These are phyloP conservation scores for Chironomus riparius DNA, from an alignment of 2,888 invertebrate genomes.

Conservation along the genomic window DNA sequence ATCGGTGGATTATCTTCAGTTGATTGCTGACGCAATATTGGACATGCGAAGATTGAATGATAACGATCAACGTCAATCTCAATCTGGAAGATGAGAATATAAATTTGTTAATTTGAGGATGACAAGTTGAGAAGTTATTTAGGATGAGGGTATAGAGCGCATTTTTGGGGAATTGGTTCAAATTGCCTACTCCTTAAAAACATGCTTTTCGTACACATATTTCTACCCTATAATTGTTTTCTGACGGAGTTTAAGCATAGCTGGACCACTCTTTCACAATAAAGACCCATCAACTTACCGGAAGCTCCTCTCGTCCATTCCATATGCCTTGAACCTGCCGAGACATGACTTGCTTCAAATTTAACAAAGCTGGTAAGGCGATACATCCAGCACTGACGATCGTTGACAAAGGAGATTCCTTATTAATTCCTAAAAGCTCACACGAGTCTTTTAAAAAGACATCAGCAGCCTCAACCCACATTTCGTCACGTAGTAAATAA, in stretches of 20 bases:
- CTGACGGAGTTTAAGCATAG: neutral
- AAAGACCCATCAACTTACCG: conserved; percentile 50
- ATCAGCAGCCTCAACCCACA: conserved; percentile 66
- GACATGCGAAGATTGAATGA: conserved; percentile 98
- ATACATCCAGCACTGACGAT: conserved; percentile 88
- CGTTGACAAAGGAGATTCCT: conserved; percentile 82
- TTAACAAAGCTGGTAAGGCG: conserved; percentile 87
- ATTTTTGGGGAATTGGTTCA: neutral
- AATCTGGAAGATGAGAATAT: conserved; percentile 52
- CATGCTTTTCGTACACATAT: too few species aligned
- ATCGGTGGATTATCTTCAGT: conserved; percentile 96
- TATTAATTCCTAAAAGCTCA: conserved; percentile 76
- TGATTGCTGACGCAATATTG: conserved; percentile 93
- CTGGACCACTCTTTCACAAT: too few species aligned
- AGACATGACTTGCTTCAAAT: conserved; percentile 88
- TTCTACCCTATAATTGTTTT: too few species aligned
- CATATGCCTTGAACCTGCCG: conserved; percentile 87
- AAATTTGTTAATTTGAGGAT: neutral
- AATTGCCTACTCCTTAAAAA: too few species aligned
- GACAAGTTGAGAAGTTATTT: neutral
- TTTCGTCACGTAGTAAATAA: conserved; percentile 48
- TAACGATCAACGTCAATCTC: conserved; percentile 92
- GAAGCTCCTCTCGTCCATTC: conserved; percentile 92
- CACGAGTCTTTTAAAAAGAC: conserved; percentile 90
- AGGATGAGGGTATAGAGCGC: neutral